Evolutionary conservation across 2,797 vertebrate species (phyloP).

Genomic region (Mormyrops attenuatus): DNA sequence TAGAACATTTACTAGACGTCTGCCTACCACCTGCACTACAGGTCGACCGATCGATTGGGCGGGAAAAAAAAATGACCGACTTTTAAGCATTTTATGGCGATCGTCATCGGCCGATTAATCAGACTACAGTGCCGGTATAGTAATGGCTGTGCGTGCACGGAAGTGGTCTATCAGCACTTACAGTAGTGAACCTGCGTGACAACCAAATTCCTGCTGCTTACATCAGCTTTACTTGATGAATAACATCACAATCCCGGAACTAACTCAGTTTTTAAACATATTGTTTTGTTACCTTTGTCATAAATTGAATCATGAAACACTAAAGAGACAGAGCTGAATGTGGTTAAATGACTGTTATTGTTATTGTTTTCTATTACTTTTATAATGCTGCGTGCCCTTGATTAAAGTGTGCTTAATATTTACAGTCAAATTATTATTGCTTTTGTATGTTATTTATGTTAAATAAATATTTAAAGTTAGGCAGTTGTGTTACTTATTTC

Average conservation of each 20-base stretch:
- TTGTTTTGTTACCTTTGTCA: background rate
- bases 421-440: background rate
- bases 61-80: background rate
- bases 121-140: background rate
- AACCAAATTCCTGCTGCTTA: background rate
- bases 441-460: background rate
- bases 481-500: background rate
- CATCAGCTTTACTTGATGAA: background rate
- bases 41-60: background rate
- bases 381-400: background rate
- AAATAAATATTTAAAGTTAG: background rate
- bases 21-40: background rate
- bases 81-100: background rate
- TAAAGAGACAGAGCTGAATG: background rate
- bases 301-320: background rate
- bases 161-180: background rate
- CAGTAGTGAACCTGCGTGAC: background rate
- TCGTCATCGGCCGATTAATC: background rate
- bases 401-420: background rate
- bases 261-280: background rate
- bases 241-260: background rate
- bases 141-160: background rate
- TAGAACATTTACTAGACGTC: background rate
- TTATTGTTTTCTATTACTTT: background rate
- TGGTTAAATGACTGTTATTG: background rate